phyloP scores from a whole-genome alignment of 2,797 vertebrate species.

The Rhinichthys osculus region DNA sequence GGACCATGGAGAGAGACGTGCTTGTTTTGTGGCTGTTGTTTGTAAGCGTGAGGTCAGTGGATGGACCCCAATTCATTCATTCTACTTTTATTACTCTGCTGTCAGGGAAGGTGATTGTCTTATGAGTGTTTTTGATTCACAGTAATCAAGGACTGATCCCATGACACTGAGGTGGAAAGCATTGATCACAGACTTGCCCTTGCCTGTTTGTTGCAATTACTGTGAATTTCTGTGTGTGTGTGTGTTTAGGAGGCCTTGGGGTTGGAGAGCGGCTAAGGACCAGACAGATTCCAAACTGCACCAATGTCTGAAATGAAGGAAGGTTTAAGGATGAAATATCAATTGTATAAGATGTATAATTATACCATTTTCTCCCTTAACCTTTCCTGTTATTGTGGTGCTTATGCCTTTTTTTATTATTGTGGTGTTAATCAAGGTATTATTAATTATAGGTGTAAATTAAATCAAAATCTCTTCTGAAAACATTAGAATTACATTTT shows the following conservation, averaged over 20 bases:
- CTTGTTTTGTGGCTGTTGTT: slow-evolving; percentile 28
- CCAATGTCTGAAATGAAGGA: slow-evolving; percentile 84
- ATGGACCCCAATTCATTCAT: slow-evolving; percentile 47
- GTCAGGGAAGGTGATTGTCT: slow-evolving; percentile 52
- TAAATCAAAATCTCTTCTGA: neutral
- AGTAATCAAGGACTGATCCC: slow-evolving; percentile 52
- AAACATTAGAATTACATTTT: slow-evolving; percentile 6
- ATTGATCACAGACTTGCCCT: slow-evolving; percentile 51
- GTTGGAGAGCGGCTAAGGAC: slow-evolving; percentile 88
- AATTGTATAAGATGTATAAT: slow-evolving; percentile 36
- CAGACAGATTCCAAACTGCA: slow-evolving; percentile 97
- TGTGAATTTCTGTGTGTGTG: slow-evolving; percentile 39
- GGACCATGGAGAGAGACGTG: slow-evolving; percentile 5
- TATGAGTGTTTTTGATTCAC: slow-evolving; percentile 52
- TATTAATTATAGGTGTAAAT: slow-evolving; percentile 10
- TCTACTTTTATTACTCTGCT: slow-evolving; percentile 40
- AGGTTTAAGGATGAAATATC: slow-evolving; percentile 37
- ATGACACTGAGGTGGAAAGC: slow-evolving; percentile 51
- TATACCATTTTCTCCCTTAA: slow-evolving; percentile 2
- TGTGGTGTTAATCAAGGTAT: slow-evolving; percentile 30
- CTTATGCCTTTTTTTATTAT: slow-evolving; percentile 31
- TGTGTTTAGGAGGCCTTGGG: slow-evolving; percentile 84
- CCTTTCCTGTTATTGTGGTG: slow-evolving; percentile 37
- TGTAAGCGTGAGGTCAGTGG: slow-evolving; percentile 46
- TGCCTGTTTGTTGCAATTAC: slow-evolving; percentile 32